Evolutionary conservation across 2,797 vertebrate species (phyloP), one percentile per base, ranked within the genome.

Genomic region (Dallia pectoralis): DNA sequence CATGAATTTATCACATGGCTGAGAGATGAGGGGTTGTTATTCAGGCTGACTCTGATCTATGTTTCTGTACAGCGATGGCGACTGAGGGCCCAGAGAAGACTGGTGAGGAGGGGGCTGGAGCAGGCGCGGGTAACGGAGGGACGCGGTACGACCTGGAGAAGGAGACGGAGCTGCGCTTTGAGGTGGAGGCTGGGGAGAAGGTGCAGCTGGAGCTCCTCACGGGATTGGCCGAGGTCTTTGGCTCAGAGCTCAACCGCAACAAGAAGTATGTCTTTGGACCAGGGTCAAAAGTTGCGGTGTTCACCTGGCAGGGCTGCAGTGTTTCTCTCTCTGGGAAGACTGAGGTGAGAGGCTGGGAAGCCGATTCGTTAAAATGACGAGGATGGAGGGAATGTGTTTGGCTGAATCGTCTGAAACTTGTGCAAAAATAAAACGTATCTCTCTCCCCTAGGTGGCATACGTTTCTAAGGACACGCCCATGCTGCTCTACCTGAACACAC

Each of bases 241-340:
- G 97, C 40, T 98, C 97, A 0, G 97, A 99, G 81, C 92, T 99
- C 56, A 99, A 97, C 77, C 94, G 95, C 66, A 99, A 98, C 88
- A 99, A 98, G 89, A 97, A 96, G 79, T 99, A 99, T 88, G 93
- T 91, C 0, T 99, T 99, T 67, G 97, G 97, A 3, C 93, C 96
- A 0, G 97, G 97, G 0, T 95, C 96, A 62, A 98, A 98, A 85
- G 97, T 97, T 19, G 97, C 97, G 0, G 96, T 99, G 61, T 99
- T 99, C 85, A 99, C 97, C 18, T 99, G 97, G 97, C 97, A 99
- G 44, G 96, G 97, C 76, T 99, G 97, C 84, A 94, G 93, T 16
- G 89, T 99, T 22, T 96, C 95, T 73, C 93, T 99, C 40, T 95
- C 93, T 1, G 97, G 97, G 64, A 97, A 97, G 76, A 96, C 97